Base-by-base conservation (phyloP, 2,113 vertebrate genomes). In the Tautogolabrus adspersus region DNA sequence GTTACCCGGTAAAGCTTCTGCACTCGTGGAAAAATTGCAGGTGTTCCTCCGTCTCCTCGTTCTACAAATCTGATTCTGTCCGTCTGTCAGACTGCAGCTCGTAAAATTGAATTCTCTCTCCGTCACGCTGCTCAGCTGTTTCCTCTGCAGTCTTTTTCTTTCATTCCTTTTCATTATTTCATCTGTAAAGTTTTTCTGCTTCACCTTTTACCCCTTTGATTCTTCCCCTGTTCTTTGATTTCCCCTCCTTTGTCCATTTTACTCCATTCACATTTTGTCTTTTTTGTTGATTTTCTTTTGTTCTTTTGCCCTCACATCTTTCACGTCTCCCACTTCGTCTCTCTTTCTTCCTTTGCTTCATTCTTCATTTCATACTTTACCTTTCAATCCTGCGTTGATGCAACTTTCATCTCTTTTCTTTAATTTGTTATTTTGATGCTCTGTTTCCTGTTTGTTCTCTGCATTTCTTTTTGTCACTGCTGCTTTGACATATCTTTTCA, bases 11-110 rank as follows among this genome's bases (percentile, higher is more conserved):
- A 5, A 46, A 22, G 47, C 71, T 19, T 3, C 68, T n/a, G 66
- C 62, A 75, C 64, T 66, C 76, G 54, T 83, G 79, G 68, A 16
- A 83, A 38, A 73, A 15, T 64, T 78, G 72, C 83, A 84, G 83
- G 83, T 85, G 85, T 77, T 83, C 49, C 52, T 6, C 30, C 21
- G 8, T 67, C 73, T 73, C 66, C 65, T 42, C 55, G 6, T 51
- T 64, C 54, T 34, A 46, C 30, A 71, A 77, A 72, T 78, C 63
- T 23, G 49, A 60, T 44, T 81, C 59, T 11, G 42, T 44, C 42
- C 2, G 9, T 61, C 37, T 21, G 63, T 79, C 54, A 65, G 55
- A 70, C 75, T 51, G 1, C 19, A 8, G 11, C 18, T 19, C 30
- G 30, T 34, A 34, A 34, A 34, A 34, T 34, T 3, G 30, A 34